A percentile compares a stretch with the other conserved stretches of the same genome.
Evolutionary conservation across 2,113 vertebrate species (phyloP).

Genomic region (Archocentrus centrarchus): DNA sequence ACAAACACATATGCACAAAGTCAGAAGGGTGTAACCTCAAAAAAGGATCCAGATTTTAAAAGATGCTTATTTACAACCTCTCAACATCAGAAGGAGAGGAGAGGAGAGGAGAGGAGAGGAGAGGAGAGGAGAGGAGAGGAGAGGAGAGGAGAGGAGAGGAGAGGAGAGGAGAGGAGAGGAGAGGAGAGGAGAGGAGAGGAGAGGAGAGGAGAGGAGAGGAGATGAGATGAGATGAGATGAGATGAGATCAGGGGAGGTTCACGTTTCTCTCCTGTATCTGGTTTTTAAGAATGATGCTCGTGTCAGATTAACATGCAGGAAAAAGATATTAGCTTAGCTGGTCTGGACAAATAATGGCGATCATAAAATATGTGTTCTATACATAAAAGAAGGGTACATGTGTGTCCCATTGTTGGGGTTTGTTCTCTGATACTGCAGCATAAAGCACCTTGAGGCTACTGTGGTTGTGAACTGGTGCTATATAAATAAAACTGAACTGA

Average conservation of each 20-base stretch:
- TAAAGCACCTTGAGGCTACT: background rate
- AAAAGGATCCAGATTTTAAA: background rate
- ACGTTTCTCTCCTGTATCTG: background rate
- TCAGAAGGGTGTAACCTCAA: slow-evolving; percentile 5
- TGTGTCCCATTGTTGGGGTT: background rate
- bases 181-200: background rate
- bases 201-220: background rate
- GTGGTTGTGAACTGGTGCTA: background rate
- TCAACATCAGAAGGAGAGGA: too few relatives aligned
- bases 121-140: background rate
- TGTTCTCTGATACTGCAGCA: background rate
- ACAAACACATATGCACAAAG: background rate
- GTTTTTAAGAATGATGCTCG: background rate
- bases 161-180: background rate
- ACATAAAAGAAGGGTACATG: background rate
- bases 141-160: background rate
- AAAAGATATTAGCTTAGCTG: background rate
- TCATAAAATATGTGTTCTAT: background rate
- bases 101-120: background rate
- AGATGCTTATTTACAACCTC: background rate
- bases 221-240: background rate
- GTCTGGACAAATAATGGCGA: too few relatives aligned
- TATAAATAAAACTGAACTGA: background rate
- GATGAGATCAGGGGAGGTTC: background rate
- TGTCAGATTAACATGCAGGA: background rate